Percentiles rank a stretch among this genome's conserved stretches.
These are phyloP conservation scores for Rhabdornis inornatus DNA, from an alignment of 2,113 vertebrate genomes.

Conservation along the genomic window DNA sequence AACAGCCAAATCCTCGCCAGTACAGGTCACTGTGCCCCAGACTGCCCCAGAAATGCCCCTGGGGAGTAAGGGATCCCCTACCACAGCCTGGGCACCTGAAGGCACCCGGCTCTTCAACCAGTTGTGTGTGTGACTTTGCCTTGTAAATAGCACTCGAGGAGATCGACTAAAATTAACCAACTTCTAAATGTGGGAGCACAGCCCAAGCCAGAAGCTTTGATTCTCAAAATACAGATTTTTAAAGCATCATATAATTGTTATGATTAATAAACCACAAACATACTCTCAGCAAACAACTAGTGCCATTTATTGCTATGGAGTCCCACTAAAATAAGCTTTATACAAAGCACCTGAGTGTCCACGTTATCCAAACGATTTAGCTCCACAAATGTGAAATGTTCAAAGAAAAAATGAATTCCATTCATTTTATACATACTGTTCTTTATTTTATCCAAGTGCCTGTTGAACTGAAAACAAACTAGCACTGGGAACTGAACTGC, in stretches of 20 bases:
- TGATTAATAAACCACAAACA: neutral
- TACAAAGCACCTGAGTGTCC: neutral
- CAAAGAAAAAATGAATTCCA: slow-evolving; percentile 16
- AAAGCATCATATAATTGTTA: neutral
- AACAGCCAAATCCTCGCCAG: neutral
- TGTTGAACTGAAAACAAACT: neutral
- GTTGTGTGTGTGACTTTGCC: neutral
- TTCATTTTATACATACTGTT: slow-evolving; percentile 22
- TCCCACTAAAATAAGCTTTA: neutral
- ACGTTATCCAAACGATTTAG: neutral
- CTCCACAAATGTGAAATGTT: neutral
- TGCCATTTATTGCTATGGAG: neutral
- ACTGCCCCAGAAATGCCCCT: neutral
- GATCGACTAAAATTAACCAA: neutral
- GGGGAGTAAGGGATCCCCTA: neutral
- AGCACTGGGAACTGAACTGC: neutral
- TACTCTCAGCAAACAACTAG: neutral
- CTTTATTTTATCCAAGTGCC: neutral
- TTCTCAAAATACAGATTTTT: neutral
- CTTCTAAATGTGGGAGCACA: neutral
- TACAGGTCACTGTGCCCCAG: neutral
- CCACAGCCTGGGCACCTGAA: too few species aligned
- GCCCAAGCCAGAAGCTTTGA: neutral
- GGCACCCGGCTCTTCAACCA: neutral
- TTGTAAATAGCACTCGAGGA: neutral